These are phyloP conservation scores for Sylvia borin DNA, from an alignment of 2,797 vertebrate genomes.

Conservation along the genomic window DNA sequence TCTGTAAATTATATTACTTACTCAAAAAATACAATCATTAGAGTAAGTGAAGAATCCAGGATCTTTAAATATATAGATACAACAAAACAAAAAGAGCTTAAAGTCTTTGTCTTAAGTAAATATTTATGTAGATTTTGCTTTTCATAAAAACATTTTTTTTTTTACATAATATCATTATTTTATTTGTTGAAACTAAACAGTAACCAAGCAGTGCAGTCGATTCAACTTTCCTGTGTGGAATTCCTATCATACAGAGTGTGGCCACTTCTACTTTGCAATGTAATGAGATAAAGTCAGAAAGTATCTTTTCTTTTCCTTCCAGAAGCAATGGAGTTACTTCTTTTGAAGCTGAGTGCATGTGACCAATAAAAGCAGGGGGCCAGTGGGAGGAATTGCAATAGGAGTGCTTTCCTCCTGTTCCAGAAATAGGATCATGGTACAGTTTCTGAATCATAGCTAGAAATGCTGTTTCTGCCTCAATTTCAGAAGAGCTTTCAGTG, in stretches of 20 bases:
- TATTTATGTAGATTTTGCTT: not conserved
- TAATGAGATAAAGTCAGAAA: not conserved
- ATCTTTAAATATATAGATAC: not conserved
- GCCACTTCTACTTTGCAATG: not conserved
- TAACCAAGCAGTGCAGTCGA: not conserved
- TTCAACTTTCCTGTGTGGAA: not conserved
- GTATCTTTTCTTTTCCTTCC: not conserved
- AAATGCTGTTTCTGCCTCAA: not conserved
- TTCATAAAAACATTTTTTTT: not conserved
- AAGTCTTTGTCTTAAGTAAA: not conserved
- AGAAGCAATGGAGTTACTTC: not conserved
- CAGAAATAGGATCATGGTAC: conserved; percentile 29
- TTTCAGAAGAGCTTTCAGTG: conserved; percentile 9
- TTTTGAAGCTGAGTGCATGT: not conserved
- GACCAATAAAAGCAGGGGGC: not conserved
- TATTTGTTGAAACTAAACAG: not conserved
- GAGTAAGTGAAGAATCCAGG: not conserved
- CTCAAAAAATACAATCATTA: not conserved
- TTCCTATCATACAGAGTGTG: not conserved
- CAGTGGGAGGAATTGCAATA: conserved; percentile 29
- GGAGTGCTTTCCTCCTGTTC: not conserved
- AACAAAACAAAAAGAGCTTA: not conserved
- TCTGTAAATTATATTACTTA: not conserved
- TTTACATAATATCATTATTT: not conserved
- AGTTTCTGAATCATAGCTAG: conserved; percentile 43